Conservation (phyloP, 1,140 invertebrate species). For the Apis laboriosa region DNA sequence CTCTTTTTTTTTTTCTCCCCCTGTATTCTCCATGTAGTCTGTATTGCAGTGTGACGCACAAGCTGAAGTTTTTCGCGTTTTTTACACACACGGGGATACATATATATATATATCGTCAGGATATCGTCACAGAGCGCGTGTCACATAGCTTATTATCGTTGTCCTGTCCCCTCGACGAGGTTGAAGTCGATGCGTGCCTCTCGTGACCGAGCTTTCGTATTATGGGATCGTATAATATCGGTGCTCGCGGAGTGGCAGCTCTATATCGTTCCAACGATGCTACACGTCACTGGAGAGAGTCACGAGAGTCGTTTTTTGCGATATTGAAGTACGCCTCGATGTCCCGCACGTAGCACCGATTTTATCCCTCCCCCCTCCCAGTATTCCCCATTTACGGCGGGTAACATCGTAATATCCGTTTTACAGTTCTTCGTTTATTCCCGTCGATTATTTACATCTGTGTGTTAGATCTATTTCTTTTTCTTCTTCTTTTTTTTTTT, state of each 20-base stretch:
- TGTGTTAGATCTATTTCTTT: no score
- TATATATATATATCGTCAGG: neutral
- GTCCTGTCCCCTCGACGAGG: neutral
- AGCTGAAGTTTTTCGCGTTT: conserved; percentile 51
- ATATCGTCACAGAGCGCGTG: neutral
- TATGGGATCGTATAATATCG: neutral
- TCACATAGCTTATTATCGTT: conserved; percentile 33
- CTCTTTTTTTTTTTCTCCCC: neutral
- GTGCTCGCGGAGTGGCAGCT: neutral
- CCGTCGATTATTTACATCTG: neutral
- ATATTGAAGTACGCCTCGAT: neutral
- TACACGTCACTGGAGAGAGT: conserved; percentile 1
- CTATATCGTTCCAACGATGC: neutral
- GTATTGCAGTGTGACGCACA: conserved; percentile 60
- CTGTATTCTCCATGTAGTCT: conserved; percentile 44
- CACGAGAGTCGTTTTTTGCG: neutral
- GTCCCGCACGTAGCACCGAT: neutral
- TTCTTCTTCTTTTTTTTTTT: no score
- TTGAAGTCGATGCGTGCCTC: conserved; percentile 4
- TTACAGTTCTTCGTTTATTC: neutral
- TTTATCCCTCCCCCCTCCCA: neutral
- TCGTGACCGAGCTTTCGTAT: conserved; percentile 2
- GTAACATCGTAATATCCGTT: neutral
- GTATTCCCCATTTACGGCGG: neutral
- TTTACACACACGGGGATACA: neutral